Percentiles rank a stretch among this genome's conserved stretches.
phyloP scores from a whole-genome alignment of 2,888 invertebrate species.

The Lysandra bellargus region DNA sequence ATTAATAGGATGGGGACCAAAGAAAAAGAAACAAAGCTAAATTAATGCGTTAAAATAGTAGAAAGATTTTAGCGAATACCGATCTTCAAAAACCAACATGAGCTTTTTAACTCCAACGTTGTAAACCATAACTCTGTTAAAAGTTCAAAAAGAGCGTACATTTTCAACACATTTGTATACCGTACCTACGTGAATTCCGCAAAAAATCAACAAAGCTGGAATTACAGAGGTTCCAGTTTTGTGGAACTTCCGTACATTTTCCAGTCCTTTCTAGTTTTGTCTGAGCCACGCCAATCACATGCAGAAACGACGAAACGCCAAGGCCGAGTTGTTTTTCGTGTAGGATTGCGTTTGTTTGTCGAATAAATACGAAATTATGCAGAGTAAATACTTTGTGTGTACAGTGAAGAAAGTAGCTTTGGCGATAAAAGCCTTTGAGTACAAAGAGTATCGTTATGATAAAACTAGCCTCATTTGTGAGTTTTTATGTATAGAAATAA shows the following conservation, averaged over 20 bases:
- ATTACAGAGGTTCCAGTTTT: not conserved
- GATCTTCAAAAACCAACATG: too few species aligned
- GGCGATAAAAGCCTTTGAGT: not conserved
- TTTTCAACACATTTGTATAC: not conserved
- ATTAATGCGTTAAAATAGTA: too few species aligned
- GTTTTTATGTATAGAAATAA: not conserved
- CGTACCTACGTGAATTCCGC: not conserved
- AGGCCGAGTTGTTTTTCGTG: not conserved
- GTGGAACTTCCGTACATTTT: not conserved
- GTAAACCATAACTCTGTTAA: not conserved
- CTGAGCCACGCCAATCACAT: not conserved
- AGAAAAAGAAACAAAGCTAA: too few species aligned
- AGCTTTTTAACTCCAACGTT: too few species aligned
- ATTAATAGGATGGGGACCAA: too few species aligned
- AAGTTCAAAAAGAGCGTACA: not conserved
- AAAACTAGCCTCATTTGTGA: not conserved
- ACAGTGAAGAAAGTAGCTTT: not conserved
- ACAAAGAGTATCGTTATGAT: conserved; percentile 7
- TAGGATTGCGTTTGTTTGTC: not conserved
- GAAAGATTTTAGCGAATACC: too few species aligned
- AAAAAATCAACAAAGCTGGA: not conserved
- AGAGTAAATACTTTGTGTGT: not conserved
- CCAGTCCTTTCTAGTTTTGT: not conserved
- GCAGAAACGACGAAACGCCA: not conserved
- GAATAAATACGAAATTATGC: conserved; percentile 7